phyloP scores from a whole-genome alignment of 2,113 vertebrate species.

The Cyprichromis sp. region DNA sequence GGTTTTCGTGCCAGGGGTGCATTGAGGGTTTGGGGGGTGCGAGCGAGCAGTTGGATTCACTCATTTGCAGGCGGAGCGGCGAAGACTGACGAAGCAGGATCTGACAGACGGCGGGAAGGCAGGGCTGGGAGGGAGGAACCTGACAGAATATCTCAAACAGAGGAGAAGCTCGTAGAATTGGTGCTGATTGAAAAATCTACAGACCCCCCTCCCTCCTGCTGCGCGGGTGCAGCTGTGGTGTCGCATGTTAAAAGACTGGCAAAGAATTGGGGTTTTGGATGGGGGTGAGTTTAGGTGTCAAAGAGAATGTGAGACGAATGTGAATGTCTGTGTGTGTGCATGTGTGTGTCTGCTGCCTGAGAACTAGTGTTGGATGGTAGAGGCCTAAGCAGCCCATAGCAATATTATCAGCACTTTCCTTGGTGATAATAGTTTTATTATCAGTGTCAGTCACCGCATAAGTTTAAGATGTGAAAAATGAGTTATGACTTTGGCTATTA shows the following conservation, averaged over 20 bases:
- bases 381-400: not conserved
- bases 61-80: conserved; percentile 33
- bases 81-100: conserved; percentile 30
- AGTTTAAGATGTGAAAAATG: not conserved
- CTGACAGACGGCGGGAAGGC: conserved; percentile 26
- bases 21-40: conserved; percentile 1
- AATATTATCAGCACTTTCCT: not conserved
- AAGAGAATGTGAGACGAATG: conserved; percentile 18
- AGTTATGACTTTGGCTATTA: not conserved
- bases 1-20: conserved; percentile 13
- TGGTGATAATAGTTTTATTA: not conserved
- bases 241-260: conserved; percentile 20
- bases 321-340: not conserved
- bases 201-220: not conserved
- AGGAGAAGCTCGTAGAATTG: conserved; percentile 14
- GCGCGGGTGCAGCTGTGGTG: conserved; percentile 28
- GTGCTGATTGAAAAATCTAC: conserved; percentile 49
- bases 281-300: conserved; percentile 20
- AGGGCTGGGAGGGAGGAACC: conserved; percentile 3
- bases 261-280: not conserved
- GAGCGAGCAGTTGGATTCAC: conserved; percentile 19
- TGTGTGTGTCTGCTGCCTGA: not conserved
- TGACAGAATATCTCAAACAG: conserved; percentile 28
- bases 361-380: not conserved
- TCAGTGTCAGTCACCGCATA: not conserved